Conservation (phyloP, 2,888 invertebrate genomes). For the Drosophila fulvimacula region DNA sequence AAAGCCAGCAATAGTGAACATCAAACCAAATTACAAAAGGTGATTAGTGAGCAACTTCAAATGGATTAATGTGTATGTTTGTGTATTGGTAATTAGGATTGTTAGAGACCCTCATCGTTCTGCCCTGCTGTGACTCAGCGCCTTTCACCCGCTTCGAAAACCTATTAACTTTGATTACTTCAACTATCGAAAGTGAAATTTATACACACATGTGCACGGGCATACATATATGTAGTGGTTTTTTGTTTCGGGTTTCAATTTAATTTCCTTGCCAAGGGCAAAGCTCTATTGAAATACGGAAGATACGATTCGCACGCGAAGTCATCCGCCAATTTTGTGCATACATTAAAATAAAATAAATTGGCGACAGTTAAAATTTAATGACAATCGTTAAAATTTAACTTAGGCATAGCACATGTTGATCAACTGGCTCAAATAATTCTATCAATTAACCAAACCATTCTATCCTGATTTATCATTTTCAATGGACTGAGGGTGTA, state of each 20-base stretch:
- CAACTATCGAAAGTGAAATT: constrained; percentile 63
- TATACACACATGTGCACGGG: constrained; percentile 1
- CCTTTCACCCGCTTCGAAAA: constrained; percentile 63
- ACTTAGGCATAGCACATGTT: constrained; percentile 12
- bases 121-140: constrained; percentile 4
- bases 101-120: constrained; percentile 12
- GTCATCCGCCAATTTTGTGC: constrained; percentile 29
- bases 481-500: too few relatives aligned
- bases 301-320: constrained; percentile 11
- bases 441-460: too few relatives aligned
- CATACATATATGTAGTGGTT: constrained; percentile 5
- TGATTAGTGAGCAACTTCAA: constrained; percentile 35
- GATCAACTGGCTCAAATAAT: not conserved
- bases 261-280: constrained; percentile 27
- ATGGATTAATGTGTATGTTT: not conserved
- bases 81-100: constrained; percentile 13
- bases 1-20: constrained; percentile 6
- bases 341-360: constrained; percentile 24
- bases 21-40: constrained; percentile 32
- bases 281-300: constrained; percentile 20
- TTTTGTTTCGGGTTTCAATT: constrained; percentile 1
- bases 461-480: too few relatives aligned
- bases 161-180: constrained; percentile 16
- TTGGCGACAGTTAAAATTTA: constrained; percentile 8
- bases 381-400: constrained; percentile 23